phyloP scores from a whole-genome alignment of 2,888 invertebrate genomes.

The Sipha maydis region DNA sequence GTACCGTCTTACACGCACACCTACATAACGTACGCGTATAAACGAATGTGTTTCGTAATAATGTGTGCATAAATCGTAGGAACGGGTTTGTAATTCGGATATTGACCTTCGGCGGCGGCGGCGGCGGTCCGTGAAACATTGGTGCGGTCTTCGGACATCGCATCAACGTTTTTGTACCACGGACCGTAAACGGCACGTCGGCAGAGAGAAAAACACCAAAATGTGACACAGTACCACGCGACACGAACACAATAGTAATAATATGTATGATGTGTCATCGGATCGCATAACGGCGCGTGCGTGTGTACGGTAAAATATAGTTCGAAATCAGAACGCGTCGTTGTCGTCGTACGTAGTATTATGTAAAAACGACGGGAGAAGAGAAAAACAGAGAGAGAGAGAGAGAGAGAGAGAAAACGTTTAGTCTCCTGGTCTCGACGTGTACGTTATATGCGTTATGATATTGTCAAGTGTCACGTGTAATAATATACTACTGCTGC shows the following conservation, averaged over 20 bases:
- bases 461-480: too few relatives aligned
- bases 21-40: not conserved
- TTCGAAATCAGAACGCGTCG: too few relatives aligned
- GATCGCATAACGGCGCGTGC: not conserved
- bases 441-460: too few relatives aligned
- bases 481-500: too few relatives aligned
- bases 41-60: not conserved
- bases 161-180: not conserved
- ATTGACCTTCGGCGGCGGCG: constrained; percentile 20
- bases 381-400: too few relatives aligned
- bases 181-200: too few relatives aligned
- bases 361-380: too few relatives aligned
- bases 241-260: not conserved
- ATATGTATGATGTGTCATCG: not conserved
- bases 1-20: too few relatives aligned
- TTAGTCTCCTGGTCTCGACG: too few relatives aligned
- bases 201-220: not conserved
- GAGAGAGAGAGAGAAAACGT: too few relatives aligned
- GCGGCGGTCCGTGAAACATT: constrained; percentile 20
- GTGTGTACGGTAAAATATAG: too few relatives aligned
- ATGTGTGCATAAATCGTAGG: not conserved
- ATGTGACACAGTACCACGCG: not conserved
- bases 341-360: too few relatives aligned
- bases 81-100: constrained; percentile 40
- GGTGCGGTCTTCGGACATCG: not conserved